phyloP scores from a whole-genome alignment of 2,888 invertebrate genomes.

The Watsonalla cultraria region DNA sequence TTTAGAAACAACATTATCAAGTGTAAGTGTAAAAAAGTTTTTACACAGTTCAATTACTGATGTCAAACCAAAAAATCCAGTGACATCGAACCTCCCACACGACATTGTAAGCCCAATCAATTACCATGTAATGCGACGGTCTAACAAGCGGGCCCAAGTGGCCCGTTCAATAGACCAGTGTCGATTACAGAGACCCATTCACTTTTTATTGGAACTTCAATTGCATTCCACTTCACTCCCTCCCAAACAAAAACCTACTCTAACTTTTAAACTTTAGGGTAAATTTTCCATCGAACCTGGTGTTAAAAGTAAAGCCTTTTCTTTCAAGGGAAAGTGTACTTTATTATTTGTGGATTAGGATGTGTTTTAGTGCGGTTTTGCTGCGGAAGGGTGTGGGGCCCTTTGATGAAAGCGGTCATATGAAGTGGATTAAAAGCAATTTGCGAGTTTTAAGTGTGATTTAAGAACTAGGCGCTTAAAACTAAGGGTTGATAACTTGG shows the following conservation, averaged over 20 bases:
- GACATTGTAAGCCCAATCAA: background rate
- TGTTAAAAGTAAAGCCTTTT: constrained; percentile 1
- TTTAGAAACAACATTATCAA: too few relatives aligned
- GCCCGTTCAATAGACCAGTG: constrained; percentile 34
- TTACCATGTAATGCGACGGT: background rate
- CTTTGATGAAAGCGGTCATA: constrained; percentile 54
- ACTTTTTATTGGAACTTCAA: constrained; percentile 47
- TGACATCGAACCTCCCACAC: background rate
- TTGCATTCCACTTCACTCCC: constrained; percentile 32
- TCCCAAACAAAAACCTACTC: constrained; percentile 6
- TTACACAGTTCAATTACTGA: too few relatives aligned
- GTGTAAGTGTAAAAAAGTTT: too few relatives aligned
- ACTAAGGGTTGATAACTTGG: background rate
- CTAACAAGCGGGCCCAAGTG: background rate
- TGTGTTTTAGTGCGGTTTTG: background rate
- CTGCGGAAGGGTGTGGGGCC: constrained; percentile 24
- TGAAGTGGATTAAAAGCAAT: constrained; percentile 71
- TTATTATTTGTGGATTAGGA: constrained; percentile 1
- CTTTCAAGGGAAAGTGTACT: constrained; percentile 5
- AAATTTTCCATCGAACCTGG: background rate
- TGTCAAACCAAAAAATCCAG: too few relatives aligned
- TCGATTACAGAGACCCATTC: constrained; percentile 51
- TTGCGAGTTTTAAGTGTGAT: constrained; percentile 57
- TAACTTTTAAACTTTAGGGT: background rate
- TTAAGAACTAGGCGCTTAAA: constrained; percentile 36